Base-by-base conservation (phyloP, 2,797 vertebrate species). In the Crax fasciolata region DNA sequence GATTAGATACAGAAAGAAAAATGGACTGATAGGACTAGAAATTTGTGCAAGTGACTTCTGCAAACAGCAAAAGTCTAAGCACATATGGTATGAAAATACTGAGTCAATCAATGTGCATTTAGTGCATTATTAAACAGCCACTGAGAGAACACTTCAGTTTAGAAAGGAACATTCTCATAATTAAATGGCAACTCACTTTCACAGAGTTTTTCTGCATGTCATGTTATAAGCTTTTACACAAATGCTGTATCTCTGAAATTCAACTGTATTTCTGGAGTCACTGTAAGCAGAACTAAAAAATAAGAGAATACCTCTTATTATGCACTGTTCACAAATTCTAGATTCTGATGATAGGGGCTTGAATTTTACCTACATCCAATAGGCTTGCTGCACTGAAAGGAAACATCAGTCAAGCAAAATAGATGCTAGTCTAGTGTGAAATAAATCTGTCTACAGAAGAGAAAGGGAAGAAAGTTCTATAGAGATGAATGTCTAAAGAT, bases 381-480 rank as follows among this genome's bases (percentile, higher is more conserved):
- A 88, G 57, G 75, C 54, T 35, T 0, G 0, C 21, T 19, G 67
- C 11, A 73, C n/a, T 82, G 73, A 88, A 87, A 80, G 52, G 55
- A 89, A 94, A 78, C 18, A 79, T 17, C 6, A 14, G 84, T 76
- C 76, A 93, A 87, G 74, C 54, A 94, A 68, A 96, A 95, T 44
- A 0, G 0, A 66, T 82, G 84, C 7, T 76, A 75, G 25, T 32
- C 83, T 89, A 58, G 74, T 0, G 0, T 72, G 54, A 67, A 88
- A 94, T 25, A 84, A 82, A 86, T 84, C 71, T 90, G 52, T 61
- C 57, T 92, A 68, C 48, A 73, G 55, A 63, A 20, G 38, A 68
- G 38, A 87, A 91, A 18, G n/a, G 51, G 68, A 83, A 72, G 38
- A 62, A 91, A 86, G 11, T 44, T 74, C 79, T 93, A 46, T 19